Base-by-base conservation (phyloP, 2,888 invertebrate genomes). In the Abscondita cerata region DNA sequence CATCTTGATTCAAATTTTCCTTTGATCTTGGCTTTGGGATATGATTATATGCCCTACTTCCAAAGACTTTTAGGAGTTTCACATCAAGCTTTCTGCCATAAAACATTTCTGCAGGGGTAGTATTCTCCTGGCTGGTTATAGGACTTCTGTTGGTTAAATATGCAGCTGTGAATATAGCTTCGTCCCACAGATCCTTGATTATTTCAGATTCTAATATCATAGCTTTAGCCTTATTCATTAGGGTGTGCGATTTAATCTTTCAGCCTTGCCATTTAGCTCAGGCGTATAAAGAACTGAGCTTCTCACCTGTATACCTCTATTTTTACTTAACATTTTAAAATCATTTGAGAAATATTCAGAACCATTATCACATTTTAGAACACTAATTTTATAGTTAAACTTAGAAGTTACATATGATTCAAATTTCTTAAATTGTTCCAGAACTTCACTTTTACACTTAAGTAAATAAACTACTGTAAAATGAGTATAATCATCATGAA, bases 401-500 rank as follows among this genome's bases (percentile, higher is more conserved):
- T 64, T 41, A 33, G 33, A 53, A 15, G 40, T 13, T 11, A 44
- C 38, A 40, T 60, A 34, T 11, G 44, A 25, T 16, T 38, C 58
- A 54, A 46, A 61, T 13, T 57, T 54, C 51, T 58, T 48, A 64
- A 61, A 65, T 9, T 72, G 41, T 40, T 53, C 18, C 2, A 61
- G 40, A 13, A 56, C 52, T 1, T 64, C 53, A 19, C 40, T 50
- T 50, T 61, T 57, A 16, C 48, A 19, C 48, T 18, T 31, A 8
- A 60, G 15, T 13, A 60, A 57, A 53, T 64, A 64, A 1, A 36
- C 13, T 9, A 50, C 44, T n/a, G 36, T 31, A 46, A 41, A 64
- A 46, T 64, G 60, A n/a, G 64, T 50, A 25, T 34, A 64, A 9
- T 61, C 60, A 31, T 64, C 64, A n/a, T 61, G 34, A 34, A 64